Conservation (phyloP, 2,888 invertebrate species). For the Lagria hirta region DNA sequence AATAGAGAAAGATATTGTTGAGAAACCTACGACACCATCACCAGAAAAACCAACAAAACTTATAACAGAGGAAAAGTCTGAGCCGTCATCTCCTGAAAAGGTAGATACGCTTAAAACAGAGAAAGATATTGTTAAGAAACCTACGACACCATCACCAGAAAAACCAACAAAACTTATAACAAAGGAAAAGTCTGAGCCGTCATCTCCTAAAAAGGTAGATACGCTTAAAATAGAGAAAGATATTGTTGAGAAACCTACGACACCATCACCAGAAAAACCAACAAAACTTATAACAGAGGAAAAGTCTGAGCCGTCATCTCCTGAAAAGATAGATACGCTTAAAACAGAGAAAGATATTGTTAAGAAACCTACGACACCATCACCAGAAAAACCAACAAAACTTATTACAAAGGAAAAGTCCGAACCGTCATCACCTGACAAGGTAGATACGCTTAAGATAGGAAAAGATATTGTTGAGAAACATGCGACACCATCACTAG, state of each 20-base stretch:
- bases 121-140: too few relatives aligned
- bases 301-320: slow-evolving; percentile 10
- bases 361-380: not conserved
- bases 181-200: too few relatives aligned
- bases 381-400: not conserved
- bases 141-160: too few relatives aligned
- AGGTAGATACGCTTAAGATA: too few relatives aligned
- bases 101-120: too few relatives aligned
- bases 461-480: slow-evolving; percentile 11
- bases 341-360: slow-evolving; percentile 1
- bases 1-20: too few relatives aligned
- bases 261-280: not conserved
- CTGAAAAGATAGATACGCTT: slow-evolving; percentile 6
- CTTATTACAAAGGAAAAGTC: not conserved
- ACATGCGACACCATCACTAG: slow-evolving; percentile 1
- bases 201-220: slow-evolving; percentile 1
- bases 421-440: slow-evolving; percentile 6
- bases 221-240: not conserved
- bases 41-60: too few relatives aligned
- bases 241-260: not conserved
- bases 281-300: slow-evolving; percentile 15
- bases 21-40: too few relatives aligned
- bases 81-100: too few relatives aligned
- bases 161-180: not conserved
- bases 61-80: too few relatives aligned